Base-by-base conservation (phyloP, 2,797 vertebrate genomes). In the Hozukius guyotensis region DNA sequence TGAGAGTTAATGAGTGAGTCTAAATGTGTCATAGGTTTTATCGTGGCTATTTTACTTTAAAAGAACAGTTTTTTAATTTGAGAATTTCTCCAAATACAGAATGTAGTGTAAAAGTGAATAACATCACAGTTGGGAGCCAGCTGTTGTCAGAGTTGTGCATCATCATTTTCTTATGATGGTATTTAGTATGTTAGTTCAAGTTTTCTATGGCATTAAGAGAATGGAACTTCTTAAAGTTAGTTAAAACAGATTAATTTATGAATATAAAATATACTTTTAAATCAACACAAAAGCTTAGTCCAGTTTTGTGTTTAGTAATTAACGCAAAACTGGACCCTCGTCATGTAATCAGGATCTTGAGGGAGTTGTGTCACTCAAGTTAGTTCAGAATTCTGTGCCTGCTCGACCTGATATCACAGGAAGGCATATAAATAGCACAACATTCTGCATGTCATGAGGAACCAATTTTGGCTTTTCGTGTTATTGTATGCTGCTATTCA, bases 1-100 rank as follows among this genome's bases (percentile, higher is more conserved):
- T 86, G 72, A 89, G 85, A 84, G 59, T 83, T 86, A 89, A 89
- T 90, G 60, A 79, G 66, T 69, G 65, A 70, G 59, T 80, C 32
- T 84, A 77, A 87, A 78, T 79, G 64, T 85, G 77, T 86, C 85
- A 67, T 57, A 61, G 34, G 75, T 80, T 71, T 79, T 88, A 86
- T 87, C 66, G 4, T 67, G 57, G 78, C 83, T 70, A 42, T 82
- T 76, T 81, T 56, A 80, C 67, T 80, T 68, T 49, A 76, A 91
- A 77, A 62, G 69, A 89, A 77, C 75, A 82, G 57, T 32, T 78
- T 69, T 77, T 85, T 75, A 49, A 89, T 83, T 87, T 67, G 52
- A 71, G 55, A 61, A 53, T 5, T n/a, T 53, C 27, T 73, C 32
- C n/a, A 72, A 81, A 72, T 62, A 22, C 61, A 84, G 65, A 73